Evolutionary conservation across 92 coral and sea anemone genomes (phyloP), one percentile per base, ranked within the genome.

Genomic region (Phenganax marumi): DNA sequence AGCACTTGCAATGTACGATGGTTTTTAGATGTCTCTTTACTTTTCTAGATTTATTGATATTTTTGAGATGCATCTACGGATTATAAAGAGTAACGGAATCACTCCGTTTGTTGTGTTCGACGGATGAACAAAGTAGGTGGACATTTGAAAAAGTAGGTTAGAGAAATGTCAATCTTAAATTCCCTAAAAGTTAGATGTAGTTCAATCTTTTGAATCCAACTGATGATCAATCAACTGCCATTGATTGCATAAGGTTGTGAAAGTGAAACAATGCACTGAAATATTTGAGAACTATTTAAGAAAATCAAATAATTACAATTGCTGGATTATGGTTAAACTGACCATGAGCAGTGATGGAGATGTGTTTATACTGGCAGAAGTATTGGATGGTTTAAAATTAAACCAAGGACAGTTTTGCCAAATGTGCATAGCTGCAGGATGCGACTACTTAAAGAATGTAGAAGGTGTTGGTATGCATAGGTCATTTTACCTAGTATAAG

Each of bases 361-460:
- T 57, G n/a, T n/a, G n/a, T n/a, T n/a, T n/a, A n/a, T n/a, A n/a
- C n/a, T 82, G 54, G 23, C 81, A 10, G 75, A 84, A 21, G 48
- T 87, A 21, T 60, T 84, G 64, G 80, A 55, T 12, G 74, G 64
- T n/a, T 70, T 87, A 26, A 84, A 78, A n/a, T 24, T 87, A 13
- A 77, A 25, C 81, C 53, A n/a, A 84, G 72, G 60, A 9, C 79
- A 83, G 82, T 87, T 87, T 64, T 56, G 49, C 16, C 52, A 87
- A 60, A 69, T 78, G 76, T 87, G 90, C 46, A 87, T 87, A 69
- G 84, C 90, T 54, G 84, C 90, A 76, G 90, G 90, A 12, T 87
- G 87, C 25, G 90, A 87, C 63, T 84, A 84, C 73, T 61, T 84
- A 14, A 54, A 17, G 18, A 87, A 84, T 78, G 84, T 84, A 3